phyloP scores from a whole-genome alignment of 2,113 vertebrate species.

The Hylia prasina region DNA sequence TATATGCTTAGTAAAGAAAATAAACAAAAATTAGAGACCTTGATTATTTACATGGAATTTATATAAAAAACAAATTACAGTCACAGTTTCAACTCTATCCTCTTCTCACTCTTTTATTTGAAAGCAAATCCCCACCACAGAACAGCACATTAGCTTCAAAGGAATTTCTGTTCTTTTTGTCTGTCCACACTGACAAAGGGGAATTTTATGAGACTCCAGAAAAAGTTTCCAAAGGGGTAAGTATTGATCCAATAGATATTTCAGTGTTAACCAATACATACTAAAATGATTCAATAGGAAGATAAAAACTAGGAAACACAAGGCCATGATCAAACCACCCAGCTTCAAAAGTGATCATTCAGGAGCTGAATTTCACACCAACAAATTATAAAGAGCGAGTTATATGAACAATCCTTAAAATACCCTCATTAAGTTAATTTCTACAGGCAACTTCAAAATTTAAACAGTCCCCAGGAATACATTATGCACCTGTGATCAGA shows the following conservation, averaged over 20 bases:
- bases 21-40: background rate
- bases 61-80: background rate
- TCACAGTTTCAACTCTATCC: background rate
- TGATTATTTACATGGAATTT: background rate
- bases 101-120: background rate
- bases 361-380: background rate
- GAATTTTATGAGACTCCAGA: background rate
- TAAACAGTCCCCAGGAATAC: background rate
- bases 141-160: background rate
- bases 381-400: background rate
- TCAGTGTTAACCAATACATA: background rate
- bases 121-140: background rate
- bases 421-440: background rate
- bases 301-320: background rate
- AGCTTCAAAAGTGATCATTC: background rate
- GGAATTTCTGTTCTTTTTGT: background rate
- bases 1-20: background rate
- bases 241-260: background rate
- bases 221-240: background rate
- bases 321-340: background rate
- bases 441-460: background rate
- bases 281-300: background rate
- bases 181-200: background rate
- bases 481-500: background rate
- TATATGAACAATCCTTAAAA: background rate